A percentile compares a stretch with the other conserved stretches of the same genome.
phyloP scores from a whole-genome alignment of 2,888 invertebrate genomes.

The Steinernema scapterisci region DNA sequence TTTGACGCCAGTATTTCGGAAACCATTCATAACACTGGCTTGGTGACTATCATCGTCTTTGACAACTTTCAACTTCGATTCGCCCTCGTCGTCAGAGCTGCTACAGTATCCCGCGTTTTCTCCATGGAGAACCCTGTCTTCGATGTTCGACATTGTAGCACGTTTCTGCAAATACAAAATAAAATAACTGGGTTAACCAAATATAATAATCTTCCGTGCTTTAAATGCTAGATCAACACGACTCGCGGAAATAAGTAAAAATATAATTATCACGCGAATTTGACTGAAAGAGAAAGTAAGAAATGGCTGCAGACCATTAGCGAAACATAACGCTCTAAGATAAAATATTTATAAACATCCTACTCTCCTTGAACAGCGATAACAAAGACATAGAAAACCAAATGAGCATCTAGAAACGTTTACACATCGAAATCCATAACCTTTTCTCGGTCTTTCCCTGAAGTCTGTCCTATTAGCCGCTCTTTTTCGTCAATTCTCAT shows the following conservation, averaged over 20 bases:
- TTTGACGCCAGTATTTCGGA: constrained; percentile 46
- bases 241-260: too few species aligned
- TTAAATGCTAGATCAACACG: too few species aligned
- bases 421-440: constrained; percentile 45
- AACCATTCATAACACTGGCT: constrained; percentile 33
- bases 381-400: neutral
- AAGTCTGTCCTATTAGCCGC: constrained; percentile 49
- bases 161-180: too few species aligned
- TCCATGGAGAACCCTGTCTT: constrained; percentile 62
- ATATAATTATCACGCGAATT: too few species aligned
- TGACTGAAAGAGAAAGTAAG: neutral
- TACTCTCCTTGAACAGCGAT: neutral
- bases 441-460: constrained; percentile 63
- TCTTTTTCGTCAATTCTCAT: constrained; percentile 58
- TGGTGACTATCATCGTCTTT: constrained; percentile 38
- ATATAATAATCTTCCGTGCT: too few species aligned
- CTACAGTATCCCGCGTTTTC: constrained; percentile 64
- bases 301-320: too few species aligned
- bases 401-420: neutral
- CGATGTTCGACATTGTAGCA: constrained; percentile 49
- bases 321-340: too few species aligned
- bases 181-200: too few species aligned
- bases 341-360: neutral
- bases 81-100: constrained; percentile 63
- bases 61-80: constrained; percentile 34